Evolutionary conservation across 2,113 vertebrate genomes (phyloP), one percentile per base, ranked within the genome.

Genomic region (Nerophis ophidion): DNA sequence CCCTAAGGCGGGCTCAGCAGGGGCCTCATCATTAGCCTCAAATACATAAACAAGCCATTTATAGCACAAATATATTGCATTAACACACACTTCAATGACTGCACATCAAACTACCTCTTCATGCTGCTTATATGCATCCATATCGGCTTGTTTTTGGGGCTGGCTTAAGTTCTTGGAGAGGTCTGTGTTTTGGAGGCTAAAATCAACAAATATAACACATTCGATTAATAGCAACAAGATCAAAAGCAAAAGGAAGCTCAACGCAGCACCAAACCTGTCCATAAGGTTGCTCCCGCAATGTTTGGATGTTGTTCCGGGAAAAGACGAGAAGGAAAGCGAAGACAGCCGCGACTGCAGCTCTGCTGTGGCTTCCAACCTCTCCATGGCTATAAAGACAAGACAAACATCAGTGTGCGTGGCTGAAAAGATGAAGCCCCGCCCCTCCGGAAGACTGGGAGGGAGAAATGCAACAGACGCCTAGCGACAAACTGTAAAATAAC

Each of bases 321-420:
- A 91, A 44, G 90, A 90, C 0, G 90, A 88, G 61, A 89, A 82
- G 14, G 90, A 90, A 49, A 91, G 74, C 5, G 90, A 88, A 8
- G 90, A 87, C 71, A 91, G 71, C 72, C 90, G 84, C 5, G 90
- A 91, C 71, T 90, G 83, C 7, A 91, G 89, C 79, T 90, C 85
- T 13, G 89, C 88, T 61, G 88, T 70, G 9, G 76, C 49, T 11
- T 87, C 89, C 71, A 72, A 46, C 68, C 71, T 82, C 82, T 89
- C 88, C 90, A 90, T 91, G 66, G 70, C 81, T 85, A 59, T 57
- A 71, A 76, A 60, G 63, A 67, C 58, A 61, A 77, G 56, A 74
- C 59, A 75, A 82, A 85, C 78, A 82, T 60, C 60, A 61, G 77
- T 15, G 50, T 75, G 75, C 65, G 63, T 65, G 76, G 64, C 75